These are phyloP conservation scores for Nycticebus coucang DNA, from an alignment of 2,113 vertebrate genomes.

Conservation along the genomic window DNA sequence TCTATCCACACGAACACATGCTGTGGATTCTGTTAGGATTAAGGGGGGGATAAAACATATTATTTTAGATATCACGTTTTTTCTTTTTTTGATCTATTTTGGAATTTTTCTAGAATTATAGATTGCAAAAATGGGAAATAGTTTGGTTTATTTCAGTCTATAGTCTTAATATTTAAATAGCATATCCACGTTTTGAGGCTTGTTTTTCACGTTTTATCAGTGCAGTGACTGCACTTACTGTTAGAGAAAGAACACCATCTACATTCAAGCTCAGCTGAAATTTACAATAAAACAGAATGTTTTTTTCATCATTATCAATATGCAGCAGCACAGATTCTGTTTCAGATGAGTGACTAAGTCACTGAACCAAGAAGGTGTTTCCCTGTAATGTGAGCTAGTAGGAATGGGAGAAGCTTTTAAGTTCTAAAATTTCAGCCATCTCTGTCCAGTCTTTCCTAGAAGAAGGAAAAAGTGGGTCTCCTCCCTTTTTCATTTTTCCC, in stretches of 20 bases:
- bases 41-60: background rate
- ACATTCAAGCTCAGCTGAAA: constrained; percentile 69
- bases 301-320: constrained; percentile 83
- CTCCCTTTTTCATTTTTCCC: constrained; percentile 74
- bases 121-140: background rate
- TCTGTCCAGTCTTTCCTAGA: constrained; percentile 77
- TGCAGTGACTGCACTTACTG: background rate
- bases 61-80: background rate
- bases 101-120: background rate
- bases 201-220: background rate
- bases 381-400: constrained; percentile 85
- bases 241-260: constrained; percentile 62
- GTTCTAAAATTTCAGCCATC: constrained; percentile 85
- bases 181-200: background rate
- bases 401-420: constrained; percentile 88
- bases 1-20: background rate
- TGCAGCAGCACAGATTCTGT: constrained; percentile 81
- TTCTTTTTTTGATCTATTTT: background rate
- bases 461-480: constrained; percentile 76
- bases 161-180: constrained; percentile 5
- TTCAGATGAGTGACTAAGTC: constrained; percentile 80
- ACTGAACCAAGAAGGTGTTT: constrained; percentile 82
- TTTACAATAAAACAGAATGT: constrained; percentile 73
- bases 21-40: background rate
- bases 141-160: background rate